Evolutionary conservation across 2,797 vertebrate genomes (phyloP).

Genomic region (Xyrichtys novacula): DNA sequence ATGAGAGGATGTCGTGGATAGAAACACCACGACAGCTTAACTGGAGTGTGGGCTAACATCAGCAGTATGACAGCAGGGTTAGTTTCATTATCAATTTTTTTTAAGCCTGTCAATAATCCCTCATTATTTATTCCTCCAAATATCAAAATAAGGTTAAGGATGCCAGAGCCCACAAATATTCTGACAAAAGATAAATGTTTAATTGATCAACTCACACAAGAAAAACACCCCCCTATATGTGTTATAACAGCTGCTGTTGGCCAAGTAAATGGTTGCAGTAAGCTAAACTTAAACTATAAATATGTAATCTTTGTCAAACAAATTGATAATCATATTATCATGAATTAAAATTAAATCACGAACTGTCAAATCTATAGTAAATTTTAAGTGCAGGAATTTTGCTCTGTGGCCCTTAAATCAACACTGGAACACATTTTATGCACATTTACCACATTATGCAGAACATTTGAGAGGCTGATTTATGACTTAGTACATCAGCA

Average conservation of each 20-base stretch:
- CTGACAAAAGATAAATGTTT: too few species aligned
- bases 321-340: too few species aligned
- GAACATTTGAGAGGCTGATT: not conserved
- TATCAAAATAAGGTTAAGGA: not conserved
- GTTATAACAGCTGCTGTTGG: too few species aligned
- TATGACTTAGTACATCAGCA: slow-evolving; percentile 4
- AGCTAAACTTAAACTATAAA: too few species aligned
- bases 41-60: not conserved
- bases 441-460: not conserved
- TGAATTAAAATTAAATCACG: too few species aligned
- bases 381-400: too few species aligned
- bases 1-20: slow-evolving; percentile 1
- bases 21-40: not conserved
- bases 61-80: not conserved
- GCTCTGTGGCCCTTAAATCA: not conserved
- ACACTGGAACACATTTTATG: not conserved
- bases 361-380: too few species aligned
- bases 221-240: too few species aligned
- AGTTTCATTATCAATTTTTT: not conserved
- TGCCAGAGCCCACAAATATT: too few species aligned
- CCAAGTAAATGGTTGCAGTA: too few species aligned
- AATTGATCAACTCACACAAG: too few species aligned
- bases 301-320: too few species aligned
- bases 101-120: not conserved
- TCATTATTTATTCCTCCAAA: not conserved